phyloP scores from a whole-genome alignment of 2,113 vertebrate genomes.

The Acinonyx jubatus region DNA sequence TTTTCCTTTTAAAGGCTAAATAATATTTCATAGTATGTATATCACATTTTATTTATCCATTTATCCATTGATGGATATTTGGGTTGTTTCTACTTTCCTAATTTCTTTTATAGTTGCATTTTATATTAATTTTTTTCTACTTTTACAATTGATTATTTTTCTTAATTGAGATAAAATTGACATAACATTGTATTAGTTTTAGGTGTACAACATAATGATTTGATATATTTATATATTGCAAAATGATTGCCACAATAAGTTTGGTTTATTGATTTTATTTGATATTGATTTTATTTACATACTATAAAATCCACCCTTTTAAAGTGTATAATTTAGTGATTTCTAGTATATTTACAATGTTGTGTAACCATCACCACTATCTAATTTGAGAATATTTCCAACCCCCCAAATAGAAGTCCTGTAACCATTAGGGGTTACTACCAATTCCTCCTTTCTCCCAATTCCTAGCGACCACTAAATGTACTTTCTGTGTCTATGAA shows the following conservation, averaged over 20 bases:
- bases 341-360: neutral
- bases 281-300: neutral
- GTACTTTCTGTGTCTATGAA: neutral
- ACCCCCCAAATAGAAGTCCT: neutral
- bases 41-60: neutral
- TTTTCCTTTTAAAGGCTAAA: neutral
- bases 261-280: constrained; percentile 6
- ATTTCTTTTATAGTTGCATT: neutral
- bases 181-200: neutral
- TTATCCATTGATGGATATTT: neutral
- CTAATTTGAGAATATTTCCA: neutral
- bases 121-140: neutral
- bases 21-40: neutral
- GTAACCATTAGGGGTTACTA: neutral
- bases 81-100: neutral
- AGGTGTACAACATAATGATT: neutral
- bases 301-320: neutral
- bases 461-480: neutral
- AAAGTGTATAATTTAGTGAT: neutral
- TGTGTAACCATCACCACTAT: neutral
- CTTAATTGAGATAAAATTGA: neutral
- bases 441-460: neutral
- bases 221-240: neutral
- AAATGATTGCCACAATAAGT: neutral
- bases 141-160: neutral